These are phyloP conservation scores for Carassius auratus DNA, from an alignment of 2,113 vertebrate species.

Conservation along the genomic window DNA sequence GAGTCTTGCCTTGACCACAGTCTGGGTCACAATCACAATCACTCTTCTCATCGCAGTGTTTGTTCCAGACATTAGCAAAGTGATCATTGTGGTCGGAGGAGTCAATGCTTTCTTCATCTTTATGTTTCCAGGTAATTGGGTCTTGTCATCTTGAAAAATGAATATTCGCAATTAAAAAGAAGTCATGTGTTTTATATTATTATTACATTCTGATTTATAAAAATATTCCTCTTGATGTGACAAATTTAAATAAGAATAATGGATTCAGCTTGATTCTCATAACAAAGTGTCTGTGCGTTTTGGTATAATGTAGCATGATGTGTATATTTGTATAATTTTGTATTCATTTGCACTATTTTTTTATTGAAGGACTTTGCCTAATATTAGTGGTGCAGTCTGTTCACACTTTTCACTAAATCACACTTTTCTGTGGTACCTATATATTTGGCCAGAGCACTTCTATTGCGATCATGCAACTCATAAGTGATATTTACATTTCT, in stretches of 20 bases:
- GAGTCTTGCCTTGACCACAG: conserved; percentile 61
- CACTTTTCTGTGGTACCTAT: conserved; percentile 83
- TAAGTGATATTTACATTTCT: conserved; percentile 69
- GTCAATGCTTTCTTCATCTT: conserved; percentile 96
- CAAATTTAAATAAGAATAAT: not conserved
- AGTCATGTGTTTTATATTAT: too few species aligned
- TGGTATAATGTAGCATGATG: not conserved
- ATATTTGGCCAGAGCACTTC: conserved; percentile 93
- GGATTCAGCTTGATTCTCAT: not conserved
- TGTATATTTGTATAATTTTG: not conserved
- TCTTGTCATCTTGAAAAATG: not conserved
- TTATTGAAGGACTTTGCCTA: conserved; percentile 85
- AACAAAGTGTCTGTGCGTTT: not conserved
- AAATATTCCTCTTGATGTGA: not conserved
- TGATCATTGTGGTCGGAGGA: conserved; percentile 87
- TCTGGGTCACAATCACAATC: conserved; percentile 75
- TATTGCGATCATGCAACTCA: conserved; percentile 81
- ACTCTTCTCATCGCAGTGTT: conserved; percentile 82
- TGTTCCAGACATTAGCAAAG: conserved; percentile 88
- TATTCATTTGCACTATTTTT: not conserved
- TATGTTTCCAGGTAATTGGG: conserved; percentile 87
- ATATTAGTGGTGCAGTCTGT: conserved; percentile 79
- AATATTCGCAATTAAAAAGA: not conserved
- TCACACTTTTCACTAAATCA: conserved; percentile 79
- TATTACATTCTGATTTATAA: not conserved